Evolutionary conservation across 2,113 vertebrate species (phyloP), one percentile per base, ranked within the genome.

Genomic region (Platycercus adscitus): DNA sequence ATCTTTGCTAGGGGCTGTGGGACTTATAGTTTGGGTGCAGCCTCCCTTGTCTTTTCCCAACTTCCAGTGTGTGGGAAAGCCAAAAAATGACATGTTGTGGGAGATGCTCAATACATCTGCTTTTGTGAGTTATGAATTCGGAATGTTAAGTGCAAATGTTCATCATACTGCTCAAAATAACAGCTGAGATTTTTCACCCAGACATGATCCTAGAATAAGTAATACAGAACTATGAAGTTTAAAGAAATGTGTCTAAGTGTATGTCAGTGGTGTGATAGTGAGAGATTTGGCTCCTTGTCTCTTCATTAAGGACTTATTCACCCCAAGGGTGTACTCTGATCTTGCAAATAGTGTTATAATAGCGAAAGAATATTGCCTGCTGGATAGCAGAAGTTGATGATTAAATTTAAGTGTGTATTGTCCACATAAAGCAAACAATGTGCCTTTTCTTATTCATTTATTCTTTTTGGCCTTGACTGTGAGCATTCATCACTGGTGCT

Each of bases 231-330:
- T 93, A 94, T 82, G 84, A 97, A 96, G 81, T 97, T 95, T 95
- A 96, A 96, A 95, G 92, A 95, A 97, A 96, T 91, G 93, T 13
- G 12, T 89, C 90, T 53, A 76, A 72, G 28, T 79, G 37, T 86
- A 93, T 72, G 93, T 96, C 95, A 96, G 82, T 94, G 88, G 92
- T 91, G 89, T 86, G 97, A 94, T 35, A 70, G 95, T 91, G 89
- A 97, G 89, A 92, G 85, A 95, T 97, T 96, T 97, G 97, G 88
- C 87, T 97, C 91, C 93, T 96, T 97, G 96, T 98, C 95, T 96
- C 98, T 99, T 99, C 96, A 97, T 99, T 99, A 99, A 98, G 98
- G 97, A 98, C 96, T 96, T 98, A 98, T 97, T 98, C 97, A 98
- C 97, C 98, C 98, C 98, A 96, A 97, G 98, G 98, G 98, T 98